These are phyloP conservation scores for Sepiola atlantica DNA, from an alignment of 2,888 invertebrate genomes.

Conservation along the genomic window DNA sequence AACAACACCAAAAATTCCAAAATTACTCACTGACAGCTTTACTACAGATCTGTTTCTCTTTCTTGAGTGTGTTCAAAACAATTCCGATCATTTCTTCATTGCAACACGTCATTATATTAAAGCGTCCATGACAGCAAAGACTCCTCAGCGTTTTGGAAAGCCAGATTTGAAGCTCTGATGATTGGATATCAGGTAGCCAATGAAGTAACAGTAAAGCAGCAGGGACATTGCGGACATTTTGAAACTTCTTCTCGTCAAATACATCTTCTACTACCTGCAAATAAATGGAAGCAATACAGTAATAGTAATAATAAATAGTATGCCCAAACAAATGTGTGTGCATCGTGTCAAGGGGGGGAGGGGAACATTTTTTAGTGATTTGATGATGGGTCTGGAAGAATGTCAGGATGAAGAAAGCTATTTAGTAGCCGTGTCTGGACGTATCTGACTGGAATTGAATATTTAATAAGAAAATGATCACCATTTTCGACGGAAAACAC, in stretches of 20 bases:
- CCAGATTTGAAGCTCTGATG: constrained; percentile 75
- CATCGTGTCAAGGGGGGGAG: neutral
- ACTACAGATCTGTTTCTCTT: constrained; percentile 74
- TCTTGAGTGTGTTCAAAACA: constrained; percentile 76
- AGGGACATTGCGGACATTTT: constrained; percentile 74
- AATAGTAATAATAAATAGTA: constrained; percentile 38
- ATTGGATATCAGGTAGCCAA: constrained; percentile 77
- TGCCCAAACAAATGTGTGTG: neutral
- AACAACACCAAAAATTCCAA: neutral
- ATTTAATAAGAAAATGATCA: too few relatives aligned
- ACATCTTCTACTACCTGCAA: constrained; percentile 64
- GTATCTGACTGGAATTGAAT: too few relatives aligned
- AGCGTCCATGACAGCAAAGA: constrained; percentile 72
- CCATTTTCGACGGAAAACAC: too few relatives aligned
- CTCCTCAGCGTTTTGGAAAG: constrained; percentile 71
- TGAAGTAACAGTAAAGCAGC: constrained; percentile 77
- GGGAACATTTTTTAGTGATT: neutral
- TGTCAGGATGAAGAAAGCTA: too few relatives aligned
- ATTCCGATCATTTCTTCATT: constrained; percentile 77
- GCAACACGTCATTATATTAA: constrained; percentile 78
- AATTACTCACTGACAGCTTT: constrained; percentile 72
- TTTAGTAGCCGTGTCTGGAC: too few relatives aligned
- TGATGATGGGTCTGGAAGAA: too few relatives aligned
- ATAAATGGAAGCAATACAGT: neutral
- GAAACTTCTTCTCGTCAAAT: constrained; percentile 62